Evolutionary conservation across 92 coral and sea anemone species (phyloP).

Genomic region (Micromussa lordhowensis): DNA sequence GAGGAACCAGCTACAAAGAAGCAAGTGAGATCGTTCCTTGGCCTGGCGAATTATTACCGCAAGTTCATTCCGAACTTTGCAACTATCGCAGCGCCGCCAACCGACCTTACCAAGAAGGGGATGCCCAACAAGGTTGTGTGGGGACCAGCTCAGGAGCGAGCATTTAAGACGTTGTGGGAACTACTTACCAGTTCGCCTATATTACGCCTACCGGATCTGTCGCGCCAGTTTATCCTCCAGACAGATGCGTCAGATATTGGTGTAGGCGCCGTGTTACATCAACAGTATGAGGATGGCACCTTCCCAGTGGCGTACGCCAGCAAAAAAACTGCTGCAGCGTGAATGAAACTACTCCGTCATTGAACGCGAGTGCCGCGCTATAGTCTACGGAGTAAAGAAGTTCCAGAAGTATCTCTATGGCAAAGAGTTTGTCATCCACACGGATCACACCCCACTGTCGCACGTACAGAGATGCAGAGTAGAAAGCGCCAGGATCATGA

Average conservation of each 20-base stretch:
- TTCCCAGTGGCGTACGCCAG: conserved; percentile 35
- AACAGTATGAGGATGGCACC: conserved; percentile 22
- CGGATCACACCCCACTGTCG: too few species aligned
- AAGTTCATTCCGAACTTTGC: conserved; percentile 72
- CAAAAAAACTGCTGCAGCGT: not conserved
- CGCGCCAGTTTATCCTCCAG: conserved; percentile 23
- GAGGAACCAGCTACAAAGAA: conserved; percentile 57
- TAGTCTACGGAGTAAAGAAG: not conserved
- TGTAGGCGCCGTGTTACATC: conserved; percentile 40
- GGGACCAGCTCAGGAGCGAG: not conserved
- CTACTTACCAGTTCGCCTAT: not conserved
- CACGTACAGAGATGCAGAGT: too few species aligned
- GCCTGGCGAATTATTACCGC: conserved; percentile 64
- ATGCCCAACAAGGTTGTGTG: conserved; percentile 5
- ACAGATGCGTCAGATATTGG: conserved; percentile 58
- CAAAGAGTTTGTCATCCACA: too few species aligned
- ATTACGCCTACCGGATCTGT: conserved; percentile 22
- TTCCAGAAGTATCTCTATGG: too few species aligned
- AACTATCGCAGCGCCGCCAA: conserved; percentile 53
- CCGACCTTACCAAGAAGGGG: conserved; percentile 48
- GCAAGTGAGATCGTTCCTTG: conserved; percentile 55
- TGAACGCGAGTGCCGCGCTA: not conserved
- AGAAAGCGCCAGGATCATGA: too few species aligned
- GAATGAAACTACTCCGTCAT: not conserved
- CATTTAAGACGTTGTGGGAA: not conserved